Percentiles rank a stretch among this genome's conserved stretches.
Evolutionary conservation across 2,113 vertebrate genomes (phyloP).

Genomic region (Crotalus viridis): DNA sequence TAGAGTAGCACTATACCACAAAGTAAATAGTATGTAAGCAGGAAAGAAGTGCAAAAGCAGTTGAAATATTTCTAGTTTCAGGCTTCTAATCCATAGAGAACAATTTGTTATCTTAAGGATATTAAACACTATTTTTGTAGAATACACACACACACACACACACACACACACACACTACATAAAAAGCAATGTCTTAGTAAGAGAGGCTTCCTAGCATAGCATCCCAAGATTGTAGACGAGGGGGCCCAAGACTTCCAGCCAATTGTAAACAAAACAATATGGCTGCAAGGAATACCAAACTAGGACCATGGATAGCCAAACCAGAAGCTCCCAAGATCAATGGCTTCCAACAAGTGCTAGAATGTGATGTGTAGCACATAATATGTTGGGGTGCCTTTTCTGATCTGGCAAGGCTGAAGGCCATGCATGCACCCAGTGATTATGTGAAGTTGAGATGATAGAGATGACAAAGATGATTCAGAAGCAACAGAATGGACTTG

Average conservation of each 20-base stretch:
- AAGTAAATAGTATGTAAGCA: background rate
- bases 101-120: background rate
- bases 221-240: background rate
- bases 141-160: background rate
- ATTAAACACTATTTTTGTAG: background rate
- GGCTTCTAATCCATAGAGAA: background rate
- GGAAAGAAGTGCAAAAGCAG: background rate
- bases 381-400: background rate
- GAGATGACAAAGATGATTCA: background rate
- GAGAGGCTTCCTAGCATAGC: background rate
- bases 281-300: background rate
- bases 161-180: background rate
- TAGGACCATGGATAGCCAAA: background rate
- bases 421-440: background rate
- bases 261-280: background rate
- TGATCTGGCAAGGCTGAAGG: background rate
- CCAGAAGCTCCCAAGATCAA: background rate
- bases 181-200: background rate
- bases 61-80: background rate
- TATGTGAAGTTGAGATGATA: background rate
- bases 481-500: background rate
- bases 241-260: background rate
- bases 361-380: background rate
- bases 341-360: too few relatives aligned
- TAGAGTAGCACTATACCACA: background rate